These are phyloP conservation scores for Carpatolechia fugitivella DNA, from an alignment of 2,888 invertebrate genomes.

Conservation along the genomic window DNA sequence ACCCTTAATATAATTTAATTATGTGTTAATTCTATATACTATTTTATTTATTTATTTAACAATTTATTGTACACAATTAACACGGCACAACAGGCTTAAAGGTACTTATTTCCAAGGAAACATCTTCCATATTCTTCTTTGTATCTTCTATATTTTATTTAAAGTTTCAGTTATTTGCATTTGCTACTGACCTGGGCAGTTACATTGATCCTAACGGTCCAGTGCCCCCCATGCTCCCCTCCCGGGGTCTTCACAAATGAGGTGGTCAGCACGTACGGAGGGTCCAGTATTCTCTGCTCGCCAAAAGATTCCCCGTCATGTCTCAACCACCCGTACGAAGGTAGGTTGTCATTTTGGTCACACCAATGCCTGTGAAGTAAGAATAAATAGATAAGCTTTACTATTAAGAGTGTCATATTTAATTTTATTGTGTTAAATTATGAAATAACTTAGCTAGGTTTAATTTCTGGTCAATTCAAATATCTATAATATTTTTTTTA, in stretches of 20 bases:
- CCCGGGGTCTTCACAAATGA: conserved; percentile 92
- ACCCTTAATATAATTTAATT: too few species aligned
- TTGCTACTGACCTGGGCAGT: conserved; percentile 43
- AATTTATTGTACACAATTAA: too few species aligned
- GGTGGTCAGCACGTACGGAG: conserved; percentile 86
- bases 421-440: too few species aligned
- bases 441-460: too few species aligned
- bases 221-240: conserved; percentile 92
- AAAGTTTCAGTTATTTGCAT: background rate
- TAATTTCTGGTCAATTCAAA: too few species aligned
- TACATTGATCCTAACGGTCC: conserved; percentile 89
- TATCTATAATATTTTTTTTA: too few species aligned
- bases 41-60: too few species aligned
- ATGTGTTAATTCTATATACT: too few species aligned
- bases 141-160: too few species aligned
- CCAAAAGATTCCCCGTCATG: conserved; percentile 97
- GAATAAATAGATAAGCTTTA: background rate
- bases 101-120: too few species aligned
- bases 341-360: conserved; percentile 90
- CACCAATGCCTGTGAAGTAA: conserved; percentile 88
- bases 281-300: conserved; percentile 91
- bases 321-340: conserved; percentile 92
- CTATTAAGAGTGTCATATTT: background rate
- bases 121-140: too few species aligned
- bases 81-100: too few species aligned